Evolutionary conservation across 35 echinoderm and acorn worm species (phyloP), one percentile per base, ranked within the genome.

Genomic region (Antedon bifida): DNA sequence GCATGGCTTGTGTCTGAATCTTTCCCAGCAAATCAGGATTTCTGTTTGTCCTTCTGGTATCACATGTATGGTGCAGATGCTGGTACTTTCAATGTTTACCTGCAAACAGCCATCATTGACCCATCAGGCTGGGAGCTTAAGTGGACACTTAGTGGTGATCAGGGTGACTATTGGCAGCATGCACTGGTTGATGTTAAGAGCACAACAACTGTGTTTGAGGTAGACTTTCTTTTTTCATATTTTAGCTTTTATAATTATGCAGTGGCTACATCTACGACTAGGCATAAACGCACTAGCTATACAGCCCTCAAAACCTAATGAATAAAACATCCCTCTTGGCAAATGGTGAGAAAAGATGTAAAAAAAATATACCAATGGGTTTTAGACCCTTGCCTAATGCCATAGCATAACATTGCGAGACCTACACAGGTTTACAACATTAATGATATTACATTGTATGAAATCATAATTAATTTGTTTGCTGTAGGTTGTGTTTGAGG

Each of bases 401-500:
- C n/a, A n/a, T n/a, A n/a, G n/a, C n/a, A n/a, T n/a, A n/a, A n/a
- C n/a, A n/a, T n/a, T n/a, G n/a, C n/a, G n/a, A n/a, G n/a, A n/a
- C n/a, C n/a, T n/a, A n/a, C n/a, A n/a, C n/a, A n/a, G n/a, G n/a
- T n/a, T n/a, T n/a, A n/a, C n/a, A n/a, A n/a, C n/a, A n/a, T n/a
- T n/a, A n/a, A n/a, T n/a, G 38, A 7, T 42, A 42, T 42, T 42
- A 7, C 14, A 42, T 42, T 4, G 4, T 42, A 7, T 7, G 38
- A 4, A 4, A 42, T 7, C 38, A 42, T 26, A 36, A 31, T 36
- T 81, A 39, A 0, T 26, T 21, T 32, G 23, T 30, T 34, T 13
- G 36, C 42, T 23, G 11, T 36, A 89, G 87, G 76, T 89, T 81
- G 82, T 97, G 19, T 97, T 97, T 90, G 87, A 92, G 82, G 94